phyloP scores from a whole-genome alignment of 2,888 invertebrate genomes.

The Leptinotarsa peninsularis region DNA sequence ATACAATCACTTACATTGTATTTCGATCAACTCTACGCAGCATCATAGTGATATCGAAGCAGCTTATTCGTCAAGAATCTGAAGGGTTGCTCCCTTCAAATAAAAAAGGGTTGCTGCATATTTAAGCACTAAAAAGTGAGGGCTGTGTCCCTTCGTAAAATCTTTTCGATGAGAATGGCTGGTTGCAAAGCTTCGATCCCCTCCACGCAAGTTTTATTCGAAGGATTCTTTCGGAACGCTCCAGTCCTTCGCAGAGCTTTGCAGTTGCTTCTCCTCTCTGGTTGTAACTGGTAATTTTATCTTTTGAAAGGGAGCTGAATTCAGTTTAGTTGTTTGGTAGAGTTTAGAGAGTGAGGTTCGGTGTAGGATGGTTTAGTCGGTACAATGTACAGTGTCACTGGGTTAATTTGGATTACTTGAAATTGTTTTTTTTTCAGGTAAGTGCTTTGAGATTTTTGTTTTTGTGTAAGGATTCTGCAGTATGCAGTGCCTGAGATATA shows the following conservation, averaged over 20 bases:
- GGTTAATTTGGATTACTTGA: background rate
- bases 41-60: background rate
- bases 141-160: constrained; percentile 47
- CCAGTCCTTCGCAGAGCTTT: constrained; percentile 52
- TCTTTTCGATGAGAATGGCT: constrained; percentile 37
- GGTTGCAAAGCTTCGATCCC: constrained; percentile 39
- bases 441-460: background rate
- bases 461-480: too few relatives aligned
- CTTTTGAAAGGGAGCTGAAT: constrained; percentile 1
- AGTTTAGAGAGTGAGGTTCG: constrained; percentile 15
- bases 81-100: constrained; percentile 36
- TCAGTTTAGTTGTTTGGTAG: background rate
- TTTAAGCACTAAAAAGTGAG: constrained; percentile 44
- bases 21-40: background rate
- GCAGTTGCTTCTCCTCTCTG: constrained; percentile 61
- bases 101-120: constrained; percentile 42
- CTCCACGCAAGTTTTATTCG: constrained; percentile 45
- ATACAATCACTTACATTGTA: background rate
- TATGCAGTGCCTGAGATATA: too few relatives aligned
- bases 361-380: background rate
- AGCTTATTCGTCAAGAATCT: background rate
- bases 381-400: too few relatives aligned
- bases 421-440: background rate
- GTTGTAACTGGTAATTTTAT: constrained; percentile 22
- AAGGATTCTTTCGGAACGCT: constrained; percentile 40